These are phyloP conservation scores for Phalera bucephala DNA, from an alignment of 2,888 invertebrate species.

Conservation along the genomic window DNA sequence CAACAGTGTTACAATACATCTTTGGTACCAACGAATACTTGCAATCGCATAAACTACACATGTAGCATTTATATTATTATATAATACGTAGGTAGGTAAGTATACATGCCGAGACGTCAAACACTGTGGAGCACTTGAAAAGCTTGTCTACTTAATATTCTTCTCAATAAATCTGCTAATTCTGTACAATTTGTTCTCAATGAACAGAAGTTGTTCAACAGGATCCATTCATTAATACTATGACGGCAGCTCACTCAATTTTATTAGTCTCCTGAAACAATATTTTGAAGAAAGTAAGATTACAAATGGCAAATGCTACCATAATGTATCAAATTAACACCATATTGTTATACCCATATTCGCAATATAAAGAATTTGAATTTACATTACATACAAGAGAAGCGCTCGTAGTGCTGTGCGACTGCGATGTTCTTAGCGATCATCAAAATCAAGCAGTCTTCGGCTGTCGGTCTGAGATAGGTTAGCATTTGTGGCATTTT, in stretches of 20 bases:
- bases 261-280: slow-evolving; percentile 53
- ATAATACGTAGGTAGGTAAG: slow-evolving; percentile 1
- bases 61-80: slow-evolving; percentile 5
- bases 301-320: too few relatives aligned
- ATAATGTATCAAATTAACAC: too few relatives aligned
- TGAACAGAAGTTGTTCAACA: slow-evolving; percentile 8
- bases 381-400: too few relatives aligned
- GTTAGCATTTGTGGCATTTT: too few relatives aligned
- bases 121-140: slow-evolving; percentile 11
- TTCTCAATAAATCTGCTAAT: slow-evolving; percentile 8
- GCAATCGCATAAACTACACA: slow-evolving; percentile 9
- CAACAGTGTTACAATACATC: slow-evolving; percentile 9
- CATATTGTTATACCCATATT: too few relatives aligned
- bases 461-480: too few relatives aligned
- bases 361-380: too few relatives aligned
- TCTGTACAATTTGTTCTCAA: slow-evolving; percentile 18
- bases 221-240: slow-evolving; percentile 23
- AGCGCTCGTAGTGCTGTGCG: too few relatives aligned
- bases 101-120: slow-evolving; percentile 2
- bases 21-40: slow-evolving; percentile 23
- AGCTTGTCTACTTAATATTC: slow-evolving; percentile 14
- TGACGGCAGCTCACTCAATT: slow-evolving; percentile 45
- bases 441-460: too few relatives aligned
- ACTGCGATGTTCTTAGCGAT: too few relatives aligned
- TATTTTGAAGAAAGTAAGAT: too few relatives aligned